Evolutionary conservation across 2,113 vertebrate species (phyloP), one percentile per base, ranked within the genome.

Genomic region (Dromaius novaehollandiae): DNA sequence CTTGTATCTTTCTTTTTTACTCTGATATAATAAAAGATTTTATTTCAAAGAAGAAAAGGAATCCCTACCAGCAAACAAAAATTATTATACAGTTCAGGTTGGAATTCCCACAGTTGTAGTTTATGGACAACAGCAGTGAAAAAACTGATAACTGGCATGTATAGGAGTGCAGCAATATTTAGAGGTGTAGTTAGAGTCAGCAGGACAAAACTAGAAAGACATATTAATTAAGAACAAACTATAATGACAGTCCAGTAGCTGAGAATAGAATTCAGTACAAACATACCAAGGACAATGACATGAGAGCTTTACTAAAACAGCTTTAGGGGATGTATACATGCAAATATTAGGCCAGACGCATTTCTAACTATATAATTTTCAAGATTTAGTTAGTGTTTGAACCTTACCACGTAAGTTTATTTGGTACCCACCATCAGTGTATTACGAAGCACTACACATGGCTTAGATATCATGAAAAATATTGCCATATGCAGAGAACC

Each of bases 1-100:
- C 28, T 5, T 4, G 2, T 6, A 6, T 15, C 3, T 26, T 42
- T 34, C 40, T 44, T 40, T 26, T 28, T 74, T 7, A 44, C 42
- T 77, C 21, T 36, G 6, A 1, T 4, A 4, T 15, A 83, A 80
- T n/a, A 13, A 0, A 0, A 83, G 24, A 70, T n/a, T 40, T 73
- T 38, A 44, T 53, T 77, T 77, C 55, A 22, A 55, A 74, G 40
- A 68, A 28, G 15, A 74, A 81, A 66, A 79, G 53, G 7, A 94
- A 8, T 9, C 8, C 30, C 36, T 46, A 3, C 22, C 13, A 77
- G 61, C 28, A 63, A 51, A 48, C 28, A 63, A 86, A 65, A 74
- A 34, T 26, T 65, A 82, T 71, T 9, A 44, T 4, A 4, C 13
- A 28, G 9, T 20, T 68, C 64, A 56, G 56, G 44, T 2, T 86